A percentile compares a stretch with the other conserved stretches of the same genome.
These are phyloP conservation scores for Caradrina kadenii DNA, from an alignment of 2,888 invertebrate species.

Conservation along the genomic window DNA sequence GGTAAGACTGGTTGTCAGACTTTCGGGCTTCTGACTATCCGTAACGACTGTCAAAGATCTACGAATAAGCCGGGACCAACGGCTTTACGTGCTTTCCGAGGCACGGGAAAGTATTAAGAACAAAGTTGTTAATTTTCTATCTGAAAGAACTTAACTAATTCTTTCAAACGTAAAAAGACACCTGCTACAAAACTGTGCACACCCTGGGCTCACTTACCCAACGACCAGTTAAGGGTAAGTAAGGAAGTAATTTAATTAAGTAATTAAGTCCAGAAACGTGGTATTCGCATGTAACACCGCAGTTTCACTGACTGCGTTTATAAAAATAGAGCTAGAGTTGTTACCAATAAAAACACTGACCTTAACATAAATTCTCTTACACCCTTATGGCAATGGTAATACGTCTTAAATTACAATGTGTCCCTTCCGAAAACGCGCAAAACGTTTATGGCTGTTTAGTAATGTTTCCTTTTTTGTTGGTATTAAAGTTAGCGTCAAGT, in stretches of 20 bases:
- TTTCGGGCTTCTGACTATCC: too few species aligned
- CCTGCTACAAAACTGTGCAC: conserved; percentile 40
- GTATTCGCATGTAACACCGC: conserved; percentile 78
- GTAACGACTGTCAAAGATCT: too few species aligned
- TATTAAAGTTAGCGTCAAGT: conserved; percentile 81
- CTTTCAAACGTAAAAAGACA: conserved; percentile 29
- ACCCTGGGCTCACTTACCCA: conserved; percentile 49
- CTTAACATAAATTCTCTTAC: conserved; percentile 12
- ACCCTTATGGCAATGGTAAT: conserved; percentile 39
- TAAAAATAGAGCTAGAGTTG: conserved; percentile 66
- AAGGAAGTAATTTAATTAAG: conserved; percentile 80
- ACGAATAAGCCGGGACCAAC: too few species aligned
- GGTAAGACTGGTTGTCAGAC: too few species aligned
- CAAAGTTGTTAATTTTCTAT: background rate
- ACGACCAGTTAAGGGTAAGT: conserved; percentile 66
- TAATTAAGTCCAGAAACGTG: conserved; percentile 78
- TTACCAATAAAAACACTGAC: conserved; percentile 30
- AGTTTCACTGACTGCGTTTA: conserved; percentile 70
- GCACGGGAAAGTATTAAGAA: conserved; percentile 9
- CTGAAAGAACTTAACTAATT: conserved; percentile 15
- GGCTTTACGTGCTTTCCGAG: too few species aligned
- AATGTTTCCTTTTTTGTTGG: conserved; percentile 75
- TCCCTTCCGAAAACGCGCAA: conserved; percentile 51
- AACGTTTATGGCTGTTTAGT: conserved; percentile 66
- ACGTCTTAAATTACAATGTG: conserved; percentile 55